Base-by-base conservation (phyloP, 2,797 vertebrate genomes). In the Tadarida brasiliensis region DNA sequence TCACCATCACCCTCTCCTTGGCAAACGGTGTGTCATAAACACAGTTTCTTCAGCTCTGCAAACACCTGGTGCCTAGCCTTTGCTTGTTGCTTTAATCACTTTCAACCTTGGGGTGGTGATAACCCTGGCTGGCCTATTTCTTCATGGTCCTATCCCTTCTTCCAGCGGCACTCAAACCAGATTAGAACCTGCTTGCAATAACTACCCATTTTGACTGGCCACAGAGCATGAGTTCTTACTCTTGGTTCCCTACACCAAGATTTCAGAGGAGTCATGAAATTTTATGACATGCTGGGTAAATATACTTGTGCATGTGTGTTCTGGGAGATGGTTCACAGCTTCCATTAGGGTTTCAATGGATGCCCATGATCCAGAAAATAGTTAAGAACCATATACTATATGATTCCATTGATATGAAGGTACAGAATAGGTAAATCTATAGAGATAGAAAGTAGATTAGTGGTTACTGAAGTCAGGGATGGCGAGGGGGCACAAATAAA, bases 11-110 rank as follows among this genome's bases (percentile, higher is more conserved):
- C 84, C 89, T 85, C 61, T 96, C 80, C 82, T 89, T 96, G 74
- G 78, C 96, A 97, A 97, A 86, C 95, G 94, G 24, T 97, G 95
- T 97, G 90, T 95, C 95, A 94, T 77, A 87, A 97, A 96, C 97
- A 95, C 54, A 57, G 94, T 68, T 92, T 83, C 95, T 94, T 96
- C 39, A 95, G 78, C 81, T 92, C 91, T 67, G 20, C 88, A 95
- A 97, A 95, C 93, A 93, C 80, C 85, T 24, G 57, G 59, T 67
- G 51, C 15, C 63, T 93, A 84, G 59, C 90, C 39, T 97, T 85
- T 94, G 81, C 87, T 94, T 87, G 19, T 49, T 59, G 74, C 33
- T 68, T 81, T 63, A 78, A 39, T 65, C 39, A 65, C 57, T 86
- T 85, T 77, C 35, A 28, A 28, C 70, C 54, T 71, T 87, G 67